These are phyloP conservation scores for Carpatolechia fugitivella DNA, from an alignment of 2,888 invertebrate species.

Conservation along the genomic window DNA sequence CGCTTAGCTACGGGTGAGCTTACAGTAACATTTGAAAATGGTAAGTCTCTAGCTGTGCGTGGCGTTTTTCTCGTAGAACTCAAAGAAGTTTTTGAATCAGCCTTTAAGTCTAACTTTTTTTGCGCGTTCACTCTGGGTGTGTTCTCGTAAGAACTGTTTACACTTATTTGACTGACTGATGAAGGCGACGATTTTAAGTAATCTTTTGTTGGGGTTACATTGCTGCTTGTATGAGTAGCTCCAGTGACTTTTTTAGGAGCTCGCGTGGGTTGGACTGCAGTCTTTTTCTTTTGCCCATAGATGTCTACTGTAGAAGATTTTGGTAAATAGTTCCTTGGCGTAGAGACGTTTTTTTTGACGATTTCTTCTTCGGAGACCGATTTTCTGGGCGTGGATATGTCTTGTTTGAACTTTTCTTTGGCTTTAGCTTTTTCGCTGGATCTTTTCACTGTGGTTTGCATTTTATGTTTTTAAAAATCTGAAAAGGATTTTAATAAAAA, in stretches of 20 bases:
- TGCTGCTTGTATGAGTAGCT: constrained; percentile 27
- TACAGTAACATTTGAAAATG: constrained; percentile 50
- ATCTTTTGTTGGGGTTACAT: constrained; percentile 55
- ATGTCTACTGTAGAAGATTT: constrained; percentile 58
- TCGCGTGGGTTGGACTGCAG: constrained; percentile 28
- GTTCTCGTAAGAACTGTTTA: constrained; percentile 23
- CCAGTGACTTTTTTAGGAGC: constrained; percentile 47
- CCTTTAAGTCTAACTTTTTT: constrained; percentile 29
- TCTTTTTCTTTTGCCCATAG: constrained; percentile 50
- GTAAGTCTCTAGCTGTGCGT: constrained; percentile 32
- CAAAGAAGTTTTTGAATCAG: constrained; percentile 3
- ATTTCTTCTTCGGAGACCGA: constrained; percentile 35
- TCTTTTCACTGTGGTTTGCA: not conserved
- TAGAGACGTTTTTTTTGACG: constrained; percentile 46
- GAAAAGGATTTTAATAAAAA: too few species aligned
- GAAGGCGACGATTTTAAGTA: constrained; percentile 54
- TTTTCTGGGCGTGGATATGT: not conserved
- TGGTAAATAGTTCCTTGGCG: constrained; percentile 49
- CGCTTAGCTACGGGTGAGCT: constrained; percentile 56
- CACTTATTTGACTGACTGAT: constrained; percentile 37
- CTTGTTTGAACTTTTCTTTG: constrained; percentile 4
- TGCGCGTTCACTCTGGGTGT: constrained; percentile 4
- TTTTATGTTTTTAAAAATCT: not conserved
- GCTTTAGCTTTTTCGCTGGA: not conserved
- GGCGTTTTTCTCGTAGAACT: constrained; percentile 29